These are phyloP conservation scores for Acromyrmex heyeri DNA, from an alignment of 1,140 invertebrate species.

Conservation along the genomic window DNA sequence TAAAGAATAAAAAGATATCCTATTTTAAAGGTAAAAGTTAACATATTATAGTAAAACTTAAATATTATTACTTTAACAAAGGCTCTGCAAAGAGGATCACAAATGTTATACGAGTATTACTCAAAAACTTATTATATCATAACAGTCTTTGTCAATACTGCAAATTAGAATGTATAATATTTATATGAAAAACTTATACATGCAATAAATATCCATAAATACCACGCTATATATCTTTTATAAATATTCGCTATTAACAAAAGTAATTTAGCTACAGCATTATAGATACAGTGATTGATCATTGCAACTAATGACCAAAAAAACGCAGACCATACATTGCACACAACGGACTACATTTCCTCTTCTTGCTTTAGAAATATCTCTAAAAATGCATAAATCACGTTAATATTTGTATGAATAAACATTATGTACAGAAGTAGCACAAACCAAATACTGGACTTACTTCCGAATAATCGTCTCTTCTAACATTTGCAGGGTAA, in stretches of 20 bases:
- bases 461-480: slow-evolving; percentile 81
- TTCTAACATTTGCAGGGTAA: slow-evolving; percentile 84
- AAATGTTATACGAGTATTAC: slow-evolving; percentile 4
- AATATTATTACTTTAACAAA: background rate
- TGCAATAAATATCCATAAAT: slow-evolving; percentile 29
- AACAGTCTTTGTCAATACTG: slow-evolving; percentile 51
- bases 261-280: slow-evolving; percentile 42
- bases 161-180: slow-evolving; percentile 50
- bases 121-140: slow-evolving; percentile 12
- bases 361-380: slow-evolving; percentile 61
- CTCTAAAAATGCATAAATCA: slow-evolving; percentile 61
- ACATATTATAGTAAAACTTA: background rate
- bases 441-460: slow-evolving; percentile 39
- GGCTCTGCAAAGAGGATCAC: background rate
- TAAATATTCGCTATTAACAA: slow-evolving; percentile 27
- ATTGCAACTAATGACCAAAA: slow-evolving; percentile 43
- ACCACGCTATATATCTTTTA: background rate
- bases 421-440: background rate
- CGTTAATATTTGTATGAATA: slow-evolving; percentile 28
- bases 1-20: background rate
- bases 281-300: background rate
- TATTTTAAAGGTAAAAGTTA: background rate
- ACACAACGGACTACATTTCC: slow-evolving; percentile 22
- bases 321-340: slow-evolving; percentile 2
- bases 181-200: slow-evolving; percentile 28